Evolutionary conservation across 2,888 invertebrate species (phyloP), one percentile per base, ranked within the genome.

Genomic region (Megastigmus dorsalis): DNA sequence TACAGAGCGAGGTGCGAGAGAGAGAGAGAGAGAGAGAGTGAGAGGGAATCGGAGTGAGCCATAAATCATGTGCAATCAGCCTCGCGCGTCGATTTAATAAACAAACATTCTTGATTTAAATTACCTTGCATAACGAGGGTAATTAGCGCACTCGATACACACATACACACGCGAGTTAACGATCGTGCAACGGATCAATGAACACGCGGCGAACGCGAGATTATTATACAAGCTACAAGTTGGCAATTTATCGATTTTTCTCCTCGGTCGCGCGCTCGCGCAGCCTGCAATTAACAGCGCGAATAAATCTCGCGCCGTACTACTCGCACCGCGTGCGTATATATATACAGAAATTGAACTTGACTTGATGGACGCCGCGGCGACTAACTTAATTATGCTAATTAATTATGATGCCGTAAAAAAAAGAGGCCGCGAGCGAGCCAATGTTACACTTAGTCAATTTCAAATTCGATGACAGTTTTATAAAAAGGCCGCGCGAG

Each of bases 81-180:
- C 67, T 50, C 54, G 52, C 30, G 20, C 26, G 33, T 43, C 26
- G 36, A 62, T 70, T 70, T 55, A 55, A 70, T 70, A 70, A 70
- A 63, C 70, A 70, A 70, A 70, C 54, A 13, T 45, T 20, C 45
- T 5, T 15, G 48, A 38, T 50, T 20, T 38, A 63, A 63, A 62
- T 55, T 28, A 26, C 54, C 23, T 48, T 41, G 20, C 43, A 28
- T 55, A 55, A 45, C 15, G 45, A 70, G 6, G 54, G n/a, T 23
- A 55, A 60, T 69, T 60, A 69, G 52, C 36, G 57, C 38, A 30
- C 38, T 18, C 50, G 3, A 2, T 28, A 13, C 50, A 52, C 68
- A 30, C n/a, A n/a, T n/a, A n/a, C n/a, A n/a, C n/a, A n/a, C n/a
- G n/a, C n/a, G n/a, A 69, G 28, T 59, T 69, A 69, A 59, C 60